Percentiles rank a stretch among this genome's conserved stretches.
Evolutionary conservation across 2,113 vertebrate genomes (phyloP).

Genomic region (Vulpes vulpes): DNA sequence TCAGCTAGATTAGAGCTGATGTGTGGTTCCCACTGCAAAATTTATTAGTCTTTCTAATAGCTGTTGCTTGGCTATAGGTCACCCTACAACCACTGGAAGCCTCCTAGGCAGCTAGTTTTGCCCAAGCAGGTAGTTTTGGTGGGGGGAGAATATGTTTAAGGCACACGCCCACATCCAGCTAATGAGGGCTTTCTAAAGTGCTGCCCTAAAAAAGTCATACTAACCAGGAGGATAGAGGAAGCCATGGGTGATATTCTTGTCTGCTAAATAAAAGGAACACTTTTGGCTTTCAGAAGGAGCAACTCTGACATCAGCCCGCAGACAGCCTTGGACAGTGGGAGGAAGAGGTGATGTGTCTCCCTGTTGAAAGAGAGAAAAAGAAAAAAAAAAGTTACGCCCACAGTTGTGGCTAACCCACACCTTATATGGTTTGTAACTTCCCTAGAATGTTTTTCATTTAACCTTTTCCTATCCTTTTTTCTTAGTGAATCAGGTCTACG

Average conservation of each 20-base stretch:
- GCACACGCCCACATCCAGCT: constrained; percentile 89
- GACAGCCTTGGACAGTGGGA: constrained; percentile 89
- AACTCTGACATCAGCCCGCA: constrained; percentile 95
- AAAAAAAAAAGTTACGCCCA: constrained; percentile 84
- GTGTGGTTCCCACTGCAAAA: constrained; percentile 41
- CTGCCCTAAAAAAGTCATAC: constrained; percentile 88
- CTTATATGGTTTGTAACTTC: constrained; percentile 85
- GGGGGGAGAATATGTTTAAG: constrained; percentile 85
- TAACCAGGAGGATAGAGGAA: constrained; percentile 96
- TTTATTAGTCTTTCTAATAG: constrained; percentile 71
- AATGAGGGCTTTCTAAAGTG: constrained; percentile 87
- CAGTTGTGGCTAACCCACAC: constrained; percentile 81
- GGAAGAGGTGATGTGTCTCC: constrained; percentile 85
- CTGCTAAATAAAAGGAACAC: constrained; percentile 90
- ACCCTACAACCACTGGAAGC: constrained; percentile 73
- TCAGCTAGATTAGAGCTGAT: constrained; percentile 58
- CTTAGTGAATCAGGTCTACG: constrained; percentile 85
- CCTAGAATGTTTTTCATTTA: constrained; percentile 84
- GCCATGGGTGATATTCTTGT: constrained; percentile 85
- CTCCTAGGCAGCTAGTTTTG: constrained; percentile 71
- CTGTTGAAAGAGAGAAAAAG: constrained; percentile 84
- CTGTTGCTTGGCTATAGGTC: constrained; percentile 15
- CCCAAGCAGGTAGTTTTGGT: constrained; percentile 81
- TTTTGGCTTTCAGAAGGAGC: constrained; percentile 88
- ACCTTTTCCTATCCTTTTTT: constrained; percentile 87